Percentiles rank a stretch among this genome's conserved stretches.
These are phyloP conservation scores for Antrozous pallidus DNA, from an alignment of 2,797 vertebrate species.

Conservation along the genomic window DNA sequence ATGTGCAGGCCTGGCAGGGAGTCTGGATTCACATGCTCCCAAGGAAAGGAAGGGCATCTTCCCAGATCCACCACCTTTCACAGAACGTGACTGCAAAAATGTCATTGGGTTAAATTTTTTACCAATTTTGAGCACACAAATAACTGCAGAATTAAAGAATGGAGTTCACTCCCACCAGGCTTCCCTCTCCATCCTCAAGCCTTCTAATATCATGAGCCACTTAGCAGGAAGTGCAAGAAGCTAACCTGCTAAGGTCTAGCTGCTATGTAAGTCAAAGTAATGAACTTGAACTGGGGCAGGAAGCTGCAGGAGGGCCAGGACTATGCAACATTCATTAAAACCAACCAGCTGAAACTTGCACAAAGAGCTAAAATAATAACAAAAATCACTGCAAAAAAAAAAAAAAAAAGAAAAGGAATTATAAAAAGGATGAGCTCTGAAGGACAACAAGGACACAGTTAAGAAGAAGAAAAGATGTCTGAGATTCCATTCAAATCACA, in stretches of 20 bases:
- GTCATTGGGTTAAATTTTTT: not conserved
- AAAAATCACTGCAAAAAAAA: conserved; percentile 6
- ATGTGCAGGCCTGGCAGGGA: not conserved
- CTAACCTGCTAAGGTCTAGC: not conserved
- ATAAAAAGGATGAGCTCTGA: not conserved
- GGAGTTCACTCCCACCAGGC: not conserved
- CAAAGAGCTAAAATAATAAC: not conserved
- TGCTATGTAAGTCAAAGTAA: conserved; percentile 35
- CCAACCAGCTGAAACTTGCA: conserved; percentile 26
- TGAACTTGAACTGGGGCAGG: conserved; percentile 60
- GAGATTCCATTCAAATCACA: not conserved
- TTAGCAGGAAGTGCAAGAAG: conserved; percentile 35
- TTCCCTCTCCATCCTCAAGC: not conserved
- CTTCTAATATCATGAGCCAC: conserved; percentile 25
- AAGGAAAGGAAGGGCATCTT: not conserved
- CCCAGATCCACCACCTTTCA: not conserved
- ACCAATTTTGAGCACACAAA: not conserved
- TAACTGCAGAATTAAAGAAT: not conserved
- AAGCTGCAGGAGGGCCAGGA: conserved; percentile 2
- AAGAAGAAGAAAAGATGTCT: not conserved
- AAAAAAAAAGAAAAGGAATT: not conserved
- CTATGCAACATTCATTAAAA: conserved; percentile 2
- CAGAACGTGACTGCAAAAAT: not conserved
- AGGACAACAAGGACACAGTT: not conserved
- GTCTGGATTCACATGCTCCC: not conserved